Conservation (phyloP, 2,797 vertebrate genomes). For the Artibeus jamaicensis region DNA sequence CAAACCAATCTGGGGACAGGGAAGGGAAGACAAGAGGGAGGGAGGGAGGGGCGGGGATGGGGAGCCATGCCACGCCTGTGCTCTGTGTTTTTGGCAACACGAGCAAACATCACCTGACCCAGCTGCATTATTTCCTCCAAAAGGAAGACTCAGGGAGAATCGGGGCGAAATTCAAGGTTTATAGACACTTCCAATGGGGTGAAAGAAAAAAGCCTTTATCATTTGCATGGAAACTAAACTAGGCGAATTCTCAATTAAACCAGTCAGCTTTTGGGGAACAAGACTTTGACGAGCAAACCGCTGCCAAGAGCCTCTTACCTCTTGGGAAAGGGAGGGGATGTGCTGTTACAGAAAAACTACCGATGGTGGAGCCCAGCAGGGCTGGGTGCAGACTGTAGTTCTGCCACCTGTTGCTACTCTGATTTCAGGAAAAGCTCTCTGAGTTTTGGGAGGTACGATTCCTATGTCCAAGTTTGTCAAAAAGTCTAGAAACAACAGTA, state of each 20-base stretch:
- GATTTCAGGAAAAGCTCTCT: neutral
- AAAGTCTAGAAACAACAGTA: neutral
- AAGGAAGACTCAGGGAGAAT: neutral
- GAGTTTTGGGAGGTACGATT: neutral
- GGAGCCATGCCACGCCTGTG: rapidly evolving
- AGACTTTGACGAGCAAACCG: neutral
- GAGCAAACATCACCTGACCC: neutral
- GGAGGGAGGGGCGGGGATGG: neutral
- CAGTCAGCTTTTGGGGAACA: neutral
- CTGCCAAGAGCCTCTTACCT: neutral
- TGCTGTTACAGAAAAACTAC: neutral
- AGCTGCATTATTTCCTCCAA: neutral
- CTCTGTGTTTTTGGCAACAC: neutral
- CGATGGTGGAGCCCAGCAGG: neutral
- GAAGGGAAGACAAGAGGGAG: neutral
- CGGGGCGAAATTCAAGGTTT: neutral
- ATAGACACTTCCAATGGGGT: neutral
- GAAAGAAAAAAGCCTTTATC: neutral
- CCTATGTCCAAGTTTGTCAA: neutral
- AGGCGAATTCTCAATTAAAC: slow-evolving; percentile 12
- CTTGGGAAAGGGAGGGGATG: neutral
- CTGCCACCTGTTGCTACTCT: neutral
- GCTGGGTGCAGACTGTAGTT: neutral
- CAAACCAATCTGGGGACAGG: neutral
- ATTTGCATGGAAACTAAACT: neutral